Base-by-base conservation (phyloP, 2,113 vertebrate genomes). In the Lates calcarifer region DNA sequence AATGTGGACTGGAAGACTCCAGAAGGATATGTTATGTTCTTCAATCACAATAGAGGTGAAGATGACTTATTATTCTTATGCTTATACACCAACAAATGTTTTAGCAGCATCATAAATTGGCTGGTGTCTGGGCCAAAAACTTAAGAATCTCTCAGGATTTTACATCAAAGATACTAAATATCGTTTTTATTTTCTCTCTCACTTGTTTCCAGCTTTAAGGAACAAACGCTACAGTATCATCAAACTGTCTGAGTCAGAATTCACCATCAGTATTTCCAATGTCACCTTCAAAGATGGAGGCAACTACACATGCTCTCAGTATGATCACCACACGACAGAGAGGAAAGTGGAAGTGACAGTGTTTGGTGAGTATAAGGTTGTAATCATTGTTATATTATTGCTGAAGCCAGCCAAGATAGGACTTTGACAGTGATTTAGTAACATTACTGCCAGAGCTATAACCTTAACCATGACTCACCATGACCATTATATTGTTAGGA, bases 281-380 rank as follows among this genome's bases (percentile, higher is more conserved):
- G 71, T 95, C 41, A 91, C 67, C 15, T 92, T 95, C 35, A 90
- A 77, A 33, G 94, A 96, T 67, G 92, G 88, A 71, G 95, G 95
- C 35, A 62, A 56, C 37, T 95, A 95, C 74, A 94, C 31, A 8
- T 96, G 95, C 85, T 3, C 53, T 49, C 68, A 88, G 12, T 95
- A 94, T n/a, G 57, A 0, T 6, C 0, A 60, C 1, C 18, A 6
- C 0, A 2, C 51, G 2, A 51, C 1, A 7, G 66, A 72, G 31
- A 95, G 62, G 74, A 84, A 5, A 29, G 87, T 93, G 60, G 74
- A 91, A 68, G 89, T 96, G 37, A 93, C 86, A 1, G 94, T 96
- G 68, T 29, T 95, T 31, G 92, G 95, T 96, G 74, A 90, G 93
- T 73, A 3, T 20, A 22, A 39, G 29, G 33, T 20, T 17, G 20